Conservation (phyloP, 92 coral and sea anemone genomes). For the Epizoanthus scotinus region DNA sequence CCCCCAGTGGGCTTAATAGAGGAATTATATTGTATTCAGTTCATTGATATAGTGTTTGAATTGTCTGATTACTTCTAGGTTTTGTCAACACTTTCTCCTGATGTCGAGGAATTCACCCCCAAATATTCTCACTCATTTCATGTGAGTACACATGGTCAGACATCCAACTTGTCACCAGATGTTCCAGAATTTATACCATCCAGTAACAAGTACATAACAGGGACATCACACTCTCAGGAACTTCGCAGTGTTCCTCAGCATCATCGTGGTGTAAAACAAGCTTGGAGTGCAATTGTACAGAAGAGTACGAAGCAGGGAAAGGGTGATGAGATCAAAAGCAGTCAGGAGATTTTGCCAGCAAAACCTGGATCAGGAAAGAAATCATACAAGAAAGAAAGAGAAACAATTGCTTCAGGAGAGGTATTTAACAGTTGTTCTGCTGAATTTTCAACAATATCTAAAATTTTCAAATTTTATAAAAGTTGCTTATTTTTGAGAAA, state of each 20-base stretch:
- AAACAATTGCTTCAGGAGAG: conserved; percentile 17
- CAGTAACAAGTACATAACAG: neutral
- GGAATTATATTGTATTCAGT: too few species aligned
- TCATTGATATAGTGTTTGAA: neutral
- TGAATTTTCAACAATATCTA: too few species aligned
- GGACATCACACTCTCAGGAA: neutral
- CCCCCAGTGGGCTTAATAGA: too few species aligned
- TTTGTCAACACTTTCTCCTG: conserved; percentile 7
- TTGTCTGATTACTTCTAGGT: neutral
- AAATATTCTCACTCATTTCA: neutral
- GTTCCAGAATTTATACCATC: conserved; percentile 33
- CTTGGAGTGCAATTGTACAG: neutral
- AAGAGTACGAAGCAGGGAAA: neutral
- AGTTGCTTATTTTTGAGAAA: too few species aligned
- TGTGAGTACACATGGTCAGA: neutral
- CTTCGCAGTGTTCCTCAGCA: neutral
- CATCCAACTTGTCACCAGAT: conserved; percentile 19
- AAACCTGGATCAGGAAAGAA: neutral
- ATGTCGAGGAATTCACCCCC: conserved; percentile 5
- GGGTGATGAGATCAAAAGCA: neutral
- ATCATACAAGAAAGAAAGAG: conserved; percentile 36
- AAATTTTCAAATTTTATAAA: too few species aligned
- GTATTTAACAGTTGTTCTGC: conserved; percentile 2
- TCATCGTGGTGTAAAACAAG: neutral
- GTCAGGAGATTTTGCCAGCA: too few species aligned